Evolutionary conservation across 2,113 vertebrate genomes (phyloP).

Genomic region (Anarrhichthys ocellatus): DNA sequence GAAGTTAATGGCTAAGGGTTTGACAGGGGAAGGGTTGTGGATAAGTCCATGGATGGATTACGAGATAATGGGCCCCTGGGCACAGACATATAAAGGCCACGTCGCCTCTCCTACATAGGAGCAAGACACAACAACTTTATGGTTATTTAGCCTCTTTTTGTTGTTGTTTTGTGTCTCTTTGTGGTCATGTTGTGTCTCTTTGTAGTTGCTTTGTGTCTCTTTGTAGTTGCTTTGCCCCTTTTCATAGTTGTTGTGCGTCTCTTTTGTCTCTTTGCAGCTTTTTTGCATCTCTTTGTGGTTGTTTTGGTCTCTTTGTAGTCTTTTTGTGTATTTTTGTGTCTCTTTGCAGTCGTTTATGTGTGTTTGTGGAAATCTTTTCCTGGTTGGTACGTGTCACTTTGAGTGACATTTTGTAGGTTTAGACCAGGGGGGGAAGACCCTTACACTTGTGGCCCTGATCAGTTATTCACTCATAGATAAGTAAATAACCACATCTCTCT

Average conservation of each 20-base stretch:
- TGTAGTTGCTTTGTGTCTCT: neutral
- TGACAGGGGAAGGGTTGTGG: constrained; percentile 18
- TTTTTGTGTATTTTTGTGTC: neutral
- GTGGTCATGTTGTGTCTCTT: neutral
- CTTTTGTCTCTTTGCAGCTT: neutral
- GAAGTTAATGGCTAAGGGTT: constrained; percentile 28
- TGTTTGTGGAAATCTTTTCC: neutral
- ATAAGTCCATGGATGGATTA: neutral
- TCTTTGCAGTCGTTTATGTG: neutral
- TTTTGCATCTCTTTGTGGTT: neutral
- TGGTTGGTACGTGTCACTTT: neutral
- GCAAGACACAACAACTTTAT: neutral
- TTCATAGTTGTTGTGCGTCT: neutral
- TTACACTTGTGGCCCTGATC: neutral
- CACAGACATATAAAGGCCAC: neutral
- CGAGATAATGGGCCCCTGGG: neutral
- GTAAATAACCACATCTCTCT: neutral
- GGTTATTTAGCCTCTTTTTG: neutral
- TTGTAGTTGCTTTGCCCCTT: neutral
- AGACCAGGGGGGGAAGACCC: no score
- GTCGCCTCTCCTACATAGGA: neutral
- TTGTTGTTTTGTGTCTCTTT: neutral
- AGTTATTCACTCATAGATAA: neutral
- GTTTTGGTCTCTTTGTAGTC: neutral
- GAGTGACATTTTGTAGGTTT: neutral